A percentile compares a stretch with the other conserved stretches of the same genome.
Conservation (phyloP, 2,113 vertebrate genomes). For the Stomatorhinus ivindoensis region DNA sequence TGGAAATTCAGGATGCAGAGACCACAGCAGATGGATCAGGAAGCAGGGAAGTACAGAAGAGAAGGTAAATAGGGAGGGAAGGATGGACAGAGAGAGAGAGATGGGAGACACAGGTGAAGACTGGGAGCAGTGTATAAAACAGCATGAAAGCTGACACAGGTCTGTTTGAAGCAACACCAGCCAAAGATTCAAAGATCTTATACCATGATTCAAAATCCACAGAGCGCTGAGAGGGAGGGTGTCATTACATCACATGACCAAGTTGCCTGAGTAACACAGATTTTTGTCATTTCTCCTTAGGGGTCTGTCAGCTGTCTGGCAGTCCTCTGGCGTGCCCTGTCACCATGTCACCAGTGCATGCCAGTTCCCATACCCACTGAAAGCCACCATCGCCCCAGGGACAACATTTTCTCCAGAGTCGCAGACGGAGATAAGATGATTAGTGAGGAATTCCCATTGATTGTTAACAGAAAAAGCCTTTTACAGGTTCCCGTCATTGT, state of each 20-base stretch:
- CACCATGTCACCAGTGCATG: neutral
- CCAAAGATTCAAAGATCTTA: neutral
- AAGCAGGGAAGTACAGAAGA: constrained; percentile 33
- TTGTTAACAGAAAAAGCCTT: neutral
- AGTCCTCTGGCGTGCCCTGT: fast-evolving
- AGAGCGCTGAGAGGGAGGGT: neutral
- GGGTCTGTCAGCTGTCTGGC: neutral
- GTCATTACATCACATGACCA: constrained; percentile 9
- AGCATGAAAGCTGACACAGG: constrained; percentile 17
- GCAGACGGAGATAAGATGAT: neutral
- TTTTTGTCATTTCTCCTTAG: constrained; percentile 22
- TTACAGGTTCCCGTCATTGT: neutral
- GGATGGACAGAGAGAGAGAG: neutral
- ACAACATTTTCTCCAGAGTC: neutral
- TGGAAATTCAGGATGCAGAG: constrained; percentile 93
- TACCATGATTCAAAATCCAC: constrained; percentile 12
- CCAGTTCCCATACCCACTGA: constrained; percentile 11
- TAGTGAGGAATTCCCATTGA: neutral
- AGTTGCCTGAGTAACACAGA: constrained; percentile 14
- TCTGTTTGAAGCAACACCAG: neutral
- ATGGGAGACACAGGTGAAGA: constrained; percentile 1
- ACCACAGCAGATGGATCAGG: constrained; percentile 29
- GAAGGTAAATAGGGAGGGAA: neutral
- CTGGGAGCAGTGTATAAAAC: neutral
- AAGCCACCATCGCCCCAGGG: neutral